These are phyloP conservation scores for Diabrotica undecimpunctata DNA, from an alignment of 1,140 invertebrate species.

Conservation along the genomic window DNA sequence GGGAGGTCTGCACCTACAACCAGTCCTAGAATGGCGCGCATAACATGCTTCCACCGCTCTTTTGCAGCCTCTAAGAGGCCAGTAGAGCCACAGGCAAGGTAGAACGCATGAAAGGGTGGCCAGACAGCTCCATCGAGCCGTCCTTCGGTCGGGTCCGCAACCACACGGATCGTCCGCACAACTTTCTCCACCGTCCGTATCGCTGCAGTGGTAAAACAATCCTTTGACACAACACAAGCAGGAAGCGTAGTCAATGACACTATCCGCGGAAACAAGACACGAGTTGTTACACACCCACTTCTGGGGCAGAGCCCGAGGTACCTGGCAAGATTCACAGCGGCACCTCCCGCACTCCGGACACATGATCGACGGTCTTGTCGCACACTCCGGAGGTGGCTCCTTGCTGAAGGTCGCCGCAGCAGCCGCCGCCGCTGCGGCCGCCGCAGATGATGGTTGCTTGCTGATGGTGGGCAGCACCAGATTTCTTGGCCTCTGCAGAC, in stretches of 20 bases:
- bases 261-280: constrained; percentile 82
- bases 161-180: constrained; percentile 85
- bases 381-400: constrained; percentile 44
- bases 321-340: constrained; percentile 80
- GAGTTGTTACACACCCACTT: constrained; percentile 84
- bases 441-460: constrained; percentile 49
- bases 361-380: constrained; percentile 37
- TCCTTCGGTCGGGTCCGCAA: constrained; percentile 66
- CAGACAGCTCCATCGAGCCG: constrained; percentile 80
- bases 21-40: constrained; percentile 64
- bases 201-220: constrained; percentile 87
- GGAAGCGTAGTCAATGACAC: constrained; percentile 80
- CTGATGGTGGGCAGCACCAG: constrained; percentile 42
- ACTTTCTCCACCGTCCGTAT: constrained; percentile 61
- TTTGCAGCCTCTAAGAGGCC: constrained; percentile 81
- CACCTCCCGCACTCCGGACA: constrained; percentile 73
- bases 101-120: constrained; percentile 72
- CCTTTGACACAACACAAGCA: constrained; percentile 92
- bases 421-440: constrained; percentile 52
- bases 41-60: constrained; percentile 76
- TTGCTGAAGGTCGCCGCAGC: constrained; percentile 52
- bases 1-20: constrained; percentile 57
- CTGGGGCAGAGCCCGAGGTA: constrained; percentile 76
- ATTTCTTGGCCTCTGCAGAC: constrained; percentile 30
- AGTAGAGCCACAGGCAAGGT: constrained; percentile 88